A percentile compares a stretch with the other conserved stretches of the same genome.
phyloP scores from a whole-genome alignment of 2,888 invertebrate species.

The Xylocampa areola region DNA sequence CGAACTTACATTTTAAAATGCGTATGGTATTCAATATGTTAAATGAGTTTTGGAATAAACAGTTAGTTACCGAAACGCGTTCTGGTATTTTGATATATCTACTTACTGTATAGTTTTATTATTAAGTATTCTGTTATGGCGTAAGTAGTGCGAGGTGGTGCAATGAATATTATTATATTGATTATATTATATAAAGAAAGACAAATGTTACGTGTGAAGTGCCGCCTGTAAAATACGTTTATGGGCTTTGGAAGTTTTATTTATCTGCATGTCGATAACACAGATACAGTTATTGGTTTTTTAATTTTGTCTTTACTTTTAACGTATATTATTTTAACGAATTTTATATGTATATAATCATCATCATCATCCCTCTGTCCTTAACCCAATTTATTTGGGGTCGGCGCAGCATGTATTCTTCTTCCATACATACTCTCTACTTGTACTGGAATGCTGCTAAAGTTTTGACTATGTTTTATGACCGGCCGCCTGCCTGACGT shows the following conservation, averaged over 20 bases:
- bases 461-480: no score
- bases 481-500: no score
- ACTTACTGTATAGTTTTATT: constrained; percentile 51
- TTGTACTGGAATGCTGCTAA: no score
- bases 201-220: not conserved
- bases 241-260: not conserved
- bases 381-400: no score
- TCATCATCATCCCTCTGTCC: no score
- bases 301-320: no score
- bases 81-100: constrained; percentile 53
- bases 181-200: constrained; percentile 18
- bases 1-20: constrained; percentile 52
- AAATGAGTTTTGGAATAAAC: constrained; percentile 65
- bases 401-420: no score
- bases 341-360: no score
- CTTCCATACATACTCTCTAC: no score
- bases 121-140: constrained; percentile 43
- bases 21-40: constrained; percentile 43
- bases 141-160: constrained; percentile 46
- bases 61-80: constrained; percentile 63
- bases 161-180: constrained; percentile 28
- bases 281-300: no score
- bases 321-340: no score
- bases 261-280: not conserved
- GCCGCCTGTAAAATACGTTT: not conserved